Conservation (phyloP, 2,888 invertebrate genomes). For the Plagodis dolabraria region DNA sequence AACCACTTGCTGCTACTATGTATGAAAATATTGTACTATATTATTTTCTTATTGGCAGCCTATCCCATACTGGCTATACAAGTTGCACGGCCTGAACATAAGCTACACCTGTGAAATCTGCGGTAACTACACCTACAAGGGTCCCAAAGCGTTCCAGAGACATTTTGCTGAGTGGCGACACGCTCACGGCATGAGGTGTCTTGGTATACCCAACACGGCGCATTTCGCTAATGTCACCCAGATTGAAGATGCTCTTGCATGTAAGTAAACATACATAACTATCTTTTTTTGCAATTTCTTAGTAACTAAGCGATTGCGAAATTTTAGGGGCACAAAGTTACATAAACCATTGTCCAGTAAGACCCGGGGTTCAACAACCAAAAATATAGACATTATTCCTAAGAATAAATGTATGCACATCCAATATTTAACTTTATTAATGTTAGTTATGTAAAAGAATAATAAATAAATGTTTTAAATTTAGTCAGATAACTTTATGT, state of each 20-base stretch:
- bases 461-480: too few species aligned
- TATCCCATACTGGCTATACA: constrained; percentile 98
- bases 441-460: too few species aligned
- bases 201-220: constrained; percentile 99
- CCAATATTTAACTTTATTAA: too few species aligned
- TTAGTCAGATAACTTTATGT: too few species aligned
- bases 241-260: constrained; percentile 97
- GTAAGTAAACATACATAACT: constrained; percentile 82
- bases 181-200: constrained; percentile 98
- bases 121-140: constrained; percentile 99
- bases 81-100: constrained; percentile 98
- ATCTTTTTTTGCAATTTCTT: too few species aligned
- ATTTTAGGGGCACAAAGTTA: too few species aligned
- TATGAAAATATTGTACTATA: too few species aligned
- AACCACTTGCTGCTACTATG: not conserved
- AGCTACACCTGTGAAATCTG: constrained; percentile 99
- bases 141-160: constrained; percentile 99
- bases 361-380: too few species aligned
- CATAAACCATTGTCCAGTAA: too few species aligned
- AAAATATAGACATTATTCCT: too few species aligned
- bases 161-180: constrained; percentile 98
- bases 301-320: too few species aligned
- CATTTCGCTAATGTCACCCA: constrained; percentile 99
- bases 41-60: constrained; percentile 56
- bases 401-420: too few species aligned